Base-by-base conservation (phyloP, 2,888 invertebrate species). In the Loripinus fragilis region DNA sequence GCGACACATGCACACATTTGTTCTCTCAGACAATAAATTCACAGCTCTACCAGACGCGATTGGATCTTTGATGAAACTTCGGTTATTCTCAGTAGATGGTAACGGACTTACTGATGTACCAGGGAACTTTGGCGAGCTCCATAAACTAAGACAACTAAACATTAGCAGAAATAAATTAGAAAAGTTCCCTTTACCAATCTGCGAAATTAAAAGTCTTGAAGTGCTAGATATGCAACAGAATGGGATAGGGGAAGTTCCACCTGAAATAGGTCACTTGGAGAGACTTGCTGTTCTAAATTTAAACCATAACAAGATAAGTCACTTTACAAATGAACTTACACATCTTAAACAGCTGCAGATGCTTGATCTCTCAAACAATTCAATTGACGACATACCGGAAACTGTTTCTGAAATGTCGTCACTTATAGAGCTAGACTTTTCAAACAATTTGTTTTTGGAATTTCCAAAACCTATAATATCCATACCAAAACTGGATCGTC, bases 331-430 rank as follows among this genome's bases (percentile, higher is more conserved):
- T 1, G 89, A 89, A 48, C 60, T 92, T n/a, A 89, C 91, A 74
- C 50, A 70, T 2, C 74, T 92, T 12, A 33, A 60, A 10, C 72
- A 83, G 28, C 75, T 92, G 25, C 83, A 88, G 41, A 76, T 85
- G 55, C 50, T 91, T 7, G 89, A 92, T 71, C 66, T 92, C 33
- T 85, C 91, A 7, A 78, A 85, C 67, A 92, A 92, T 76, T 38
- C 70, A 8, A 30, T 92, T 5, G 85, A 83, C 17, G 88, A 89
- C 17, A 78, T 91, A 28, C 90, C 91, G 1, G 89, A 89, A 55
- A 97, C 97, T 12, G 97, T 98, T 95, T 97, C 98, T 85, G 96
- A 97, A 89, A 94, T 98, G 69, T 50, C 33, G 12, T 45, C 69
- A 8, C 80, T 92, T 15, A 74, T 76, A 2, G 89, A 88, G 20